Evolutionary conservation across 1,140 invertebrate genomes (phyloP).

Genomic region (Phortica variegata): DNA sequence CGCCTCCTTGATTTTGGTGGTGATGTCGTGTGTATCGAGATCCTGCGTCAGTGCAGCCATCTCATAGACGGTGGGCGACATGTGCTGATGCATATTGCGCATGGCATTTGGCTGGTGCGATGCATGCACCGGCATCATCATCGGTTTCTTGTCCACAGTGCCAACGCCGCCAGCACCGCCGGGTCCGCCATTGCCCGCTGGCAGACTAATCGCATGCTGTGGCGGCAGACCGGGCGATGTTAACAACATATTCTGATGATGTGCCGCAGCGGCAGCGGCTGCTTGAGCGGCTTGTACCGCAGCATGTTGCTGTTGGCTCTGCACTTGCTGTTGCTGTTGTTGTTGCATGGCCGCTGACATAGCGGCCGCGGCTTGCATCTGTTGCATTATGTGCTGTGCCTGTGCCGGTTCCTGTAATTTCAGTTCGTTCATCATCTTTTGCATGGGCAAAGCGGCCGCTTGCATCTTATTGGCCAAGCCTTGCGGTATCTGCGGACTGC

Average conservation of each 20-base stretch:
- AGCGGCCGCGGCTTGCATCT: constrained; percentile 61
- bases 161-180: constrained; percentile 46
- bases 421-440: constrained; percentile 71
- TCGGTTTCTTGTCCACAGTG: constrained; percentile 59
- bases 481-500: constrained; percentile 72
- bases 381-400: constrained; percentile 67
- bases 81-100: constrained; percentile 71
- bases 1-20: constrained; percentile 96
- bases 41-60: constrained; percentile 96
- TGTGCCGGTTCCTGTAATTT: constrained; percentile 72
- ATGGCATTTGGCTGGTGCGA: constrained; percentile 64
- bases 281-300: constrained; percentile 60
- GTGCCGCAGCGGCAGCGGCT: constrained; percentile 64
- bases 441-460: constrained; percentile 63
- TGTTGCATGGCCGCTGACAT: constrained; percentile 61
- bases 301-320: constrained; percentile 58
- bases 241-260: constrained; percentile 64
- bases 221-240: constrained; percentile 67
- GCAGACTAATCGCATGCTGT: constrained; percentile 64
- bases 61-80: constrained; percentile 88
- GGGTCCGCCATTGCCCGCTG: constrained; percentile 10
- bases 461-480: constrained; percentile 71
- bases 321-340: constrained; percentile 61
- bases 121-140: constrained; percentile 53
- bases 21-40: constrained; percentile 93